A percentile compares a stretch with the other conserved stretches of the same genome.
These are phyloP conservation scores for Zeuzera pyrina DNA, from an alignment of 2,888 invertebrate genomes.

Conservation along the genomic window DNA sequence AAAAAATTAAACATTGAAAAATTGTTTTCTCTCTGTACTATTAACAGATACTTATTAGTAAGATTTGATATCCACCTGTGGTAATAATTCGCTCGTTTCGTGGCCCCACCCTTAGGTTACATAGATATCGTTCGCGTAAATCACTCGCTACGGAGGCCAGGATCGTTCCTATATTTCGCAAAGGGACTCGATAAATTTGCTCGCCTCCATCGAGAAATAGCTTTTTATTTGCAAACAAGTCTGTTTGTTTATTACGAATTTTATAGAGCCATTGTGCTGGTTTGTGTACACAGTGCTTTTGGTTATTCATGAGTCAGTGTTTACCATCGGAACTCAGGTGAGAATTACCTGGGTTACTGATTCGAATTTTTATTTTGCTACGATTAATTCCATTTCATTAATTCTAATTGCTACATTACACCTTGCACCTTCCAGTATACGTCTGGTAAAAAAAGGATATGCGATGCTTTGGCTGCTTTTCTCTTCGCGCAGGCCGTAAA, in stretches of 20 bases:
- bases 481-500: too few relatives aligned
- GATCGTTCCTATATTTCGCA: slow-evolving; percentile 50
- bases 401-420: too few relatives aligned
- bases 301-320: slow-evolving; percentile 29
- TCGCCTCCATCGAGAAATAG: slow-evolving; percentile 42
- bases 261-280: slow-evolving; percentile 19
- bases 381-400: too few relatives aligned
- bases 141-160: slow-evolving; percentile 34
- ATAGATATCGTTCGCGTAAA: slow-evolving; percentile 42
- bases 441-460: too few relatives aligned
- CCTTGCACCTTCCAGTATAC: too few relatives aligned
- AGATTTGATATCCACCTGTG: background rate
- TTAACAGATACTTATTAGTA: too few relatives aligned
- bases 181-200: slow-evolving; percentile 53
- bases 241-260: slow-evolving; percentile 43
- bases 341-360: too few relatives aligned
- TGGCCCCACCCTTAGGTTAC: slow-evolving; percentile 23
- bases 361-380: too few relatives aligned
- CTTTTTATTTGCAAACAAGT: slow-evolving; percentile 48
- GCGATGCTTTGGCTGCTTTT: too few relatives aligned
- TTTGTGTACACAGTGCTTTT: slow-evolving; percentile 21
- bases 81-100: background rate
- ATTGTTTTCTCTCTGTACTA: too few relatives aligned
- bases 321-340: slow-evolving; percentile 12
- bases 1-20: too few relatives aligned